These are phyloP conservation scores for Lutraria lutraria DNA, from an alignment of 2,888 invertebrate species.

Conservation along the genomic window DNA sequence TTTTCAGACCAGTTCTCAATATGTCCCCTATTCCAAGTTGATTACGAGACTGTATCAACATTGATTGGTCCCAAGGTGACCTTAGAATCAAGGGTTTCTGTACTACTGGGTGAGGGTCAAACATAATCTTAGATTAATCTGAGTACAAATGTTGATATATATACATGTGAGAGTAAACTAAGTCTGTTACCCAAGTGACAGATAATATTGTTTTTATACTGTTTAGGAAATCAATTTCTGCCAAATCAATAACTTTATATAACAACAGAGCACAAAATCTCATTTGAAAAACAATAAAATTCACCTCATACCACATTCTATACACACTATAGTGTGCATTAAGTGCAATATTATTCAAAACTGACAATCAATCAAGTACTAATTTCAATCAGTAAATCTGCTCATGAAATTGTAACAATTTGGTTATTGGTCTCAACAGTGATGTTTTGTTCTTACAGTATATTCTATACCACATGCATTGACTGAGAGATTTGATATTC, in stretches of 20 bases:
- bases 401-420: background rate
- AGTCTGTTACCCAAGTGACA: background rate
- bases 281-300: background rate
- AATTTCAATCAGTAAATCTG: conserved; percentile 1
- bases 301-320: background rate
- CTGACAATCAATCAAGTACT: background rate
- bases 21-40: too few relatives aligned
- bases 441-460: background rate
- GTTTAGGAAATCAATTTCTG: background rate
- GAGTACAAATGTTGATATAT: background rate
- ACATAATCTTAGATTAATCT: too few relatives aligned
- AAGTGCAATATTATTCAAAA: background rate
- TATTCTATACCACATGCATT: background rate
- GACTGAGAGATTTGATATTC: background rate
- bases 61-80: too few relatives aligned
- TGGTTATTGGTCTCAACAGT: background rate
- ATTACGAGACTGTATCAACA: too few relatives aligned
- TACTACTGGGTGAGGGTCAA: too few relatives aligned
- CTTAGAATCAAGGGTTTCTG: too few relatives aligned
- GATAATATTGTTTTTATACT: background rate
- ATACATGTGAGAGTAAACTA: background rate
- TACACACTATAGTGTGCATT: background rate
- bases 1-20: too few relatives aligned
- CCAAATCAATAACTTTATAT: background rate
- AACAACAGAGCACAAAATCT: background rate